These are phyloP conservation scores for Heliocidaris tuberculata DNA, from an alignment of 35 echinoderm and acorn worm genomes.

Conservation along the genomic window DNA sequence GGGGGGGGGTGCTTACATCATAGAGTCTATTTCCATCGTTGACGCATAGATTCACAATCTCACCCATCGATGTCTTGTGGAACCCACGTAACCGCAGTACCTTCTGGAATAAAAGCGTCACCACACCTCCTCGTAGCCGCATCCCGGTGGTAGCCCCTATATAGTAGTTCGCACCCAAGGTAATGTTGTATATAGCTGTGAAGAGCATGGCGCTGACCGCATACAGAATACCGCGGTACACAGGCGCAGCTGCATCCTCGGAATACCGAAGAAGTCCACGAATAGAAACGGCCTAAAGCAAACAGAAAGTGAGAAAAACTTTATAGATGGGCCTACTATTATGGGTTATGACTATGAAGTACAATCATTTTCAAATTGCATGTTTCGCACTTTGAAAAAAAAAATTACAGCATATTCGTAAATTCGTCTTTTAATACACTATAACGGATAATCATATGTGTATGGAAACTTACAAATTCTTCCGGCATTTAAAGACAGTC, in stretches of 20 bases:
- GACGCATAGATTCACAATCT: slow-evolving; percentile 42
- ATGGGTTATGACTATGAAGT: no score
- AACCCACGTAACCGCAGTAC: slow-evolving; percentile 37
- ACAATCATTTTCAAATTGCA: no score
- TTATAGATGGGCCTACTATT: not conserved
- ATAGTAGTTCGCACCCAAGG: not conserved
- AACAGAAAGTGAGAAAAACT: not conserved
- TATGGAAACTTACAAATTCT: no score
- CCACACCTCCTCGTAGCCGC: slow-evolving; percentile 2
- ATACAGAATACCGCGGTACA: slow-evolving; percentile 11
- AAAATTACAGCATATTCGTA: no score
- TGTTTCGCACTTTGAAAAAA: no score
- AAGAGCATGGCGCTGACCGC: not conserved
- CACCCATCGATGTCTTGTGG: slow-evolving; percentile 32
- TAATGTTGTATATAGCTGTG: not conserved
- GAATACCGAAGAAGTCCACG: slow-evolving; percentile 5
- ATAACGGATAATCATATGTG: no score
- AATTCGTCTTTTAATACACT: no score
- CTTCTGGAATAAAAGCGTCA: slow-evolving; percentile 4
- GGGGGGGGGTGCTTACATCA: not conserved
- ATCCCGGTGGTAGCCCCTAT: not conserved
- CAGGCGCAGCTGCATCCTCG: not conserved
- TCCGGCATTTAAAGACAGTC: no score
- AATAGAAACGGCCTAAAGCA: not conserved
- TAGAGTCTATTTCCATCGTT: slow-evolving; percentile 40